Base-by-base conservation (phyloP, 2,888 invertebrate species). In the Euspilapteryx auroguttella region DNA sequence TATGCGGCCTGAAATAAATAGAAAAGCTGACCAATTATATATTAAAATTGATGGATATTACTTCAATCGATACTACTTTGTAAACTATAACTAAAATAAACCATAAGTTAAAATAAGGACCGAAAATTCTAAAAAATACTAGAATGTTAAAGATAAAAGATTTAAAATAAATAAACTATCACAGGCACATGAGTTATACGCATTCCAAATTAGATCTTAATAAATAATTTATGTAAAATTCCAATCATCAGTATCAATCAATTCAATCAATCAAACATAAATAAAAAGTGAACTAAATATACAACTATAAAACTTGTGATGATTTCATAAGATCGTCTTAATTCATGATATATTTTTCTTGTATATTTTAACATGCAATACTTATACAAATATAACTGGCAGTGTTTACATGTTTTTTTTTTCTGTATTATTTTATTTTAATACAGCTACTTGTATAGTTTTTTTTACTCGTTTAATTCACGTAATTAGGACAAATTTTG, bases 111-210 rank as follows among this genome's bases (percentile, higher is more conserved):
- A 24, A 24, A 13, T 14, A 4, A 6, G 12, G 24, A n/a, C n/a
- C 24, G 3, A 24, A 24, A 6, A 8, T 6, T 24, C 13, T 12
- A 12, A 24, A 8, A 13, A 12, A 24, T n/a, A 14, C 8, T 39
- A 44, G 45, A 43, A 37, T 28, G 36, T n/a, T n/a, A 38, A 50
- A 42, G 47, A 41, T 34, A 38, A 39, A 36, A 44, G 36, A 36
- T 40, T 13, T 14, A 45, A 58, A 62, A 66, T 66, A 69, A 71
- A 65, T 64, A 63, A 54, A 54, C 63, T 73, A 73, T 73, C 73
- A 73, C 71, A 73, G 73, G 68, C 61, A 61, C 55, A 64, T 58
- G 65, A 69, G 65, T 63, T 58, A 42, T 47, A 56, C 51, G 55
- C 58, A 49, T 50, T 44, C 53, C 51, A 29, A 63, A 59, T 49